Conservation (phyloP, 1,140 invertebrate genomes). For the Diabrotica undecimpunctata region DNA sequence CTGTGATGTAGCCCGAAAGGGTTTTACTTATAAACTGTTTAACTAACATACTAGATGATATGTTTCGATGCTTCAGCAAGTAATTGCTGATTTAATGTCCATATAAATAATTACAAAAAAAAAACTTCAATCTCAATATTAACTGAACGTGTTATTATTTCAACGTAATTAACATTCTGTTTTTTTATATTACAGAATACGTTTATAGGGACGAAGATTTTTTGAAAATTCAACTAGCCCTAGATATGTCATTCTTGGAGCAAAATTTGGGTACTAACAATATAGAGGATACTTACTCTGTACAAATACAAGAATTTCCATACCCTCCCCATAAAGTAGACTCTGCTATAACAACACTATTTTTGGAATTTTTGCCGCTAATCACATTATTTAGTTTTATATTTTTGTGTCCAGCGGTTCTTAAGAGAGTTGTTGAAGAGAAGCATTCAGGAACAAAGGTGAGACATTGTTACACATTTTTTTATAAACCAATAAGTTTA, state of each 20-base stretch:
- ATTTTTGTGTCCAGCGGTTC: constrained; percentile 40
- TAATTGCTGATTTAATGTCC: too few relatives aligned
- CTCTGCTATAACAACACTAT: constrained; percentile 31
- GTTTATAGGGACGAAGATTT: constrained; percentile 16
- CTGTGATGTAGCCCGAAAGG: too few relatives aligned
- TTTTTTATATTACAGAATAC: too few relatives aligned
- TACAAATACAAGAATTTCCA: constrained; percentile 39
- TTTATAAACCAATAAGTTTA: too few relatives aligned
- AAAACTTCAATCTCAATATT: too few relatives aligned
- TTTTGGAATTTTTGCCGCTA: constrained; percentile 37
- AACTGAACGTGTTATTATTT: too few relatives aligned
- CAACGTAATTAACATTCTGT: too few relatives aligned
- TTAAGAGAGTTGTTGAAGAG: constrained; percentile 45
- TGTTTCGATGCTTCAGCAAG: too few relatives aligned
- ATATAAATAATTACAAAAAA: too few relatives aligned
- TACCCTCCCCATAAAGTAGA: constrained; percentile 42
- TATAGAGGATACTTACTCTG: constrained; percentile 8
- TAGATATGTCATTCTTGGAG: constrained; percentile 41
- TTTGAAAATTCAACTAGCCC: constrained; percentile 36
- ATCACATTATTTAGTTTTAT: constrained; percentile 43
- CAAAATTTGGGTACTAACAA: constrained; percentile 9
- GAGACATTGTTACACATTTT: constrained; percentile 13
- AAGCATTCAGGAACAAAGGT: constrained; percentile 46
- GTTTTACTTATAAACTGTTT: too few relatives aligned
- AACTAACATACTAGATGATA: too few relatives aligned